Base-by-base conservation (phyloP, 2,113 vertebrate genomes). In the Urocolius indicus region DNA sequence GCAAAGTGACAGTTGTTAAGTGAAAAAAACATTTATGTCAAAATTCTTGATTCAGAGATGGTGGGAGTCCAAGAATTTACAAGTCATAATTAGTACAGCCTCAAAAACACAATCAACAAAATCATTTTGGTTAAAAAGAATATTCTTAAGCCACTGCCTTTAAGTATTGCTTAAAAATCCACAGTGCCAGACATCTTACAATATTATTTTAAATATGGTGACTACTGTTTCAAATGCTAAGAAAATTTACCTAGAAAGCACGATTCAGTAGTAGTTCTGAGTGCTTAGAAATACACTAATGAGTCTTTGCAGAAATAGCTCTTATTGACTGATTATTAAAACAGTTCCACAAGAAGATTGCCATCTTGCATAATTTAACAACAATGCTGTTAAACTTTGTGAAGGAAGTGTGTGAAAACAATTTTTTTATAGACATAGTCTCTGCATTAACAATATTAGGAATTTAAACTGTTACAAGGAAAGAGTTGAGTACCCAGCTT, bases 331-430 rank as follows among this genome's bases (percentile, higher is more conserved):
- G 41, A 83, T 77, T 84, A 88, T 85, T 93, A 36, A 65, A 78
- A 29, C 48, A 77, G 54, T 54, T 93, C 80, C 87, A 68, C 41
- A 36, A 57, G 87, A 94, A 79, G 67, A 88, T 88, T 90, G 78
- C 65, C 67, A 94, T 84, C 76, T 89, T 96, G 73, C 69, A 84
- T 78, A 72, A 96, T 94, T 89, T 80, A 91, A 84, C 63, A 84
- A 89, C 32, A 66, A 11, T 22, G 46, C 19, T 65, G 52, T 68
- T 89, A 84, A 93, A 75, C 20, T 30, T 49, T 61, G 65, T 72
- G 52, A 95, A 89, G 83, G 59, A 84, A 96, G 85, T 52, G 81
- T 94, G 66, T 21, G 52, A 91, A 95, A 93, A 73, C 11, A 86
- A n/a, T 23, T 18, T 85, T 89, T 91, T 88, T 58, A 72, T 57